Conservation (phyloP, 2,888 invertebrate genomes). For the Conistra vaccinii region DNA sequence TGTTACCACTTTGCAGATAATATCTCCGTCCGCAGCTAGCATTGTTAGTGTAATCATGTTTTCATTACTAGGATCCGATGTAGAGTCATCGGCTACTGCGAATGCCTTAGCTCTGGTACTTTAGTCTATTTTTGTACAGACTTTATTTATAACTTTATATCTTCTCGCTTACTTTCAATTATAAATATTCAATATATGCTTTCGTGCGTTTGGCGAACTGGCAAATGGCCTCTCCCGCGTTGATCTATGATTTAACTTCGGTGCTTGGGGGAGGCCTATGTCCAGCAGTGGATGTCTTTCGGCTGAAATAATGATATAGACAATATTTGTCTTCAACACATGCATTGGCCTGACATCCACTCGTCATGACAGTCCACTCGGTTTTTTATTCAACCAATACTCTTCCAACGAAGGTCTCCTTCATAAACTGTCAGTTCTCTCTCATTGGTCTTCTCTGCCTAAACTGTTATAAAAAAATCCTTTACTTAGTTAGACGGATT, state of each 20-base stretch:
- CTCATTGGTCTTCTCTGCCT: not conserved
- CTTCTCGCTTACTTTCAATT: constrained; percentile 18
- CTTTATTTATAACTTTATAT: constrained; percentile 19
- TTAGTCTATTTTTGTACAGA: constrained; percentile 26
- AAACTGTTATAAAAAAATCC: not conserved
- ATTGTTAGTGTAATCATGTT: constrained; percentile 66
- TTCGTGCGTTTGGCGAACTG: not conserved
- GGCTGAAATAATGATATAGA: not conserved
- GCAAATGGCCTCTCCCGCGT: not conserved
- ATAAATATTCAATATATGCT: not conserved
- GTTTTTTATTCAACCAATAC: not conserved
- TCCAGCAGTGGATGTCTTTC: too few relatives aligned
- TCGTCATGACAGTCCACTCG: not conserved
- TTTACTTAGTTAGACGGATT: not conserved
- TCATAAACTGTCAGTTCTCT: not conserved
- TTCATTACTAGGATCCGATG: constrained; percentile 55
- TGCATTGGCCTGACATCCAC: not conserved
- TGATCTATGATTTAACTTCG: constrained; percentile 2
- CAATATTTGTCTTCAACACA: not conserved
- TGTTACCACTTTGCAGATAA: constrained; percentile 63
- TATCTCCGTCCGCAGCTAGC: constrained; percentile 55
- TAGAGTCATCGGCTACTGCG: constrained; percentile 45
- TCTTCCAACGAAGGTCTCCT: not conserved
- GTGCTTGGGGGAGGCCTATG: not conserved
- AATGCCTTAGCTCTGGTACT: constrained; percentile 37